Percentiles rank a stretch among this genome's conserved stretches.
These are phyloP conservation scores for Nebria ingens DNA, from an alignment of 1,140 invertebrate species.

Conservation along the genomic window DNA sequence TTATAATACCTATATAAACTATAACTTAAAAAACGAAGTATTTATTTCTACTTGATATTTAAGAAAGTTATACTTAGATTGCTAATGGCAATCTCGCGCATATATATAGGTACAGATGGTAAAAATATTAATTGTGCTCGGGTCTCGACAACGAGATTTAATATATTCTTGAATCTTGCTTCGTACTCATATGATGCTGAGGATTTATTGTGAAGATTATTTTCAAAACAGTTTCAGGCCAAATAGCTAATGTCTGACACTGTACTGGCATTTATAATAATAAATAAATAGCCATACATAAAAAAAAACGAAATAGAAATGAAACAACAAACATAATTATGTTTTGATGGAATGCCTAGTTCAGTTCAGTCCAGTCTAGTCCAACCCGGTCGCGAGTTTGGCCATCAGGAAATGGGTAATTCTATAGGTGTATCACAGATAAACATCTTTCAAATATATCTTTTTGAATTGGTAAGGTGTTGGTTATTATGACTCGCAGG, in stretches of 20 bases:
- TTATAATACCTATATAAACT: too few species aligned
- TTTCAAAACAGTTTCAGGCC: background rate
- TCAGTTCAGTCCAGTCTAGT: too few species aligned
- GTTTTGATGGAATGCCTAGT: background rate
- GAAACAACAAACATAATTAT: background rate
- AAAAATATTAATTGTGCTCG: constrained; percentile 2
- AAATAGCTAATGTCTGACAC: constrained; percentile 7
- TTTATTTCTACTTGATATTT: too few species aligned
- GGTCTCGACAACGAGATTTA: constrained; percentile 1
- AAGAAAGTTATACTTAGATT: too few species aligned
- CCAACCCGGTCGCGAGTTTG: background rate
- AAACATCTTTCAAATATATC: background rate
- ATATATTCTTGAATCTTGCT: background rate
- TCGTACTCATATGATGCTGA: background rate
- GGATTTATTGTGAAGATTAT: constrained; percentile 8
- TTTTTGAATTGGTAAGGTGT: background rate
- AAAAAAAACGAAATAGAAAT: background rate
- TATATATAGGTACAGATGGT: constrained; percentile 1
- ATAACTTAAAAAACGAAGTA: too few species aligned
- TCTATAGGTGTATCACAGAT: background rate
- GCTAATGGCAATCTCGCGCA: background rate
- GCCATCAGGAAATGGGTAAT: background rate
- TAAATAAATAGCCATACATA: background rate
- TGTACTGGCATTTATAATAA: background rate
- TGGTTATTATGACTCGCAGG: background rate